Evolutionary conservation across 2,888 invertebrate genomes (phyloP).

Genomic region (Lasioglossum pauxillum): DNA sequence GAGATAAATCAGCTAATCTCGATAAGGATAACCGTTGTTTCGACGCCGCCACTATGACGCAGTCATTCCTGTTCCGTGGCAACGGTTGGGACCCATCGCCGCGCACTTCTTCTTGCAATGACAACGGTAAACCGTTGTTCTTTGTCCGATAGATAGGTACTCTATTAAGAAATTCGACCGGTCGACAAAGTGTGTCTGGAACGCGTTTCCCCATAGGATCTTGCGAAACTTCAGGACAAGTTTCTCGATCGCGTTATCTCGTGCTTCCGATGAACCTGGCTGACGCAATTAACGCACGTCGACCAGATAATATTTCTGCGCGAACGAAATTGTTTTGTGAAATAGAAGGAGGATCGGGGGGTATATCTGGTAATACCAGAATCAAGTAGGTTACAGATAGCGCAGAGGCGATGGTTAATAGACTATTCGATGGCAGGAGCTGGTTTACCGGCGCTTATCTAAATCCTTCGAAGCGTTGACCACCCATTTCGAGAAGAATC

Average conservation of each 20-base stretch:
- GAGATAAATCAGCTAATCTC: constrained; percentile 75
- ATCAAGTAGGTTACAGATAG: constrained; percentile 45
- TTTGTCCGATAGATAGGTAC: constrained; percentile 16
- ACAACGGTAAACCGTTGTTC: neutral
- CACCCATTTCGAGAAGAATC: constrained; percentile 44
- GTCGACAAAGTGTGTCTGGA: constrained; percentile 20
- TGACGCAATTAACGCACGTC: constrained; percentile 48
- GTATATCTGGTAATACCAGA: constrained; percentile 30
- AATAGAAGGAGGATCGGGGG: neutral
- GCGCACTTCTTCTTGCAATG: neutral
- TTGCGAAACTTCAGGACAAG: constrained; percentile 37
- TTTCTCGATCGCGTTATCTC: constrained; percentile 46
- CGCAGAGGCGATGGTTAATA: constrained; percentile 16
- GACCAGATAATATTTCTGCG: constrained; percentile 36
- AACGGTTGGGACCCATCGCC: neutral
- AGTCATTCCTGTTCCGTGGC: constrained; percentile 25
- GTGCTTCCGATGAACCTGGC: constrained; percentile 40
- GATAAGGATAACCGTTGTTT: constrained; percentile 75
- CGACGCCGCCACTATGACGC: constrained; percentile 44
- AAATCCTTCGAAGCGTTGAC: constrained; percentile 28
- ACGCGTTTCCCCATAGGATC: constrained; percentile 43
- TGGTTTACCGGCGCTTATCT: constrained; percentile 27
- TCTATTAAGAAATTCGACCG: constrained; percentile 48
- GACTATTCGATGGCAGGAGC: constrained; percentile 33
- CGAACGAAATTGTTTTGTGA: constrained; percentile 30